Percentiles rank a stretch among this genome's conserved stretches.
Conservation (phyloP, 1,140 invertebrate genomes). For the Paraescarpia echinospica region DNA sequence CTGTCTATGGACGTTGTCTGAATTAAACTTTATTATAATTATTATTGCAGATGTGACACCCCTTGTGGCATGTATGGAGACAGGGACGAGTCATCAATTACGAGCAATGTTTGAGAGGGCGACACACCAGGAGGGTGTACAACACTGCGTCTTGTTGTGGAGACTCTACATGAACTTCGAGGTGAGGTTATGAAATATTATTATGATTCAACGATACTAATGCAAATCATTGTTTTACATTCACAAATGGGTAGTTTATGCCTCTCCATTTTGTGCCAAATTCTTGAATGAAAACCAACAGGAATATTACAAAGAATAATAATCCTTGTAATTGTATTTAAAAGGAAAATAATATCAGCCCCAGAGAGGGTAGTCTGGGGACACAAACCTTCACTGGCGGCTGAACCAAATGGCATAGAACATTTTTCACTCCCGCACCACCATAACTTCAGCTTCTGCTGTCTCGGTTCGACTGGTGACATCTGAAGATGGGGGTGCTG, state of each 20-base stretch:
- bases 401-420: too few relatives aligned
- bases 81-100: slow-evolving; percentile 44
- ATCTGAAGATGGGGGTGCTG: too few relatives aligned
- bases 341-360: not conserved
- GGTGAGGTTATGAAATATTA: slow-evolving; percentile 32
- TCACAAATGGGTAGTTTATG: not conserved
- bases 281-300: not conserved
- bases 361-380: not conserved
- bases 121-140: slow-evolving; percentile 31
- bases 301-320: not conserved
- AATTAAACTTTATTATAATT: too few relatives aligned
- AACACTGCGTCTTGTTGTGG: slow-evolving; percentile 55
- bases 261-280: not conserved
- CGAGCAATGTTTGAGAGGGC: slow-evolving; percentile 48
- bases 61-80: slow-evolving; percentile 26
- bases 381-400: too few relatives aligned
- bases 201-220: not conserved
- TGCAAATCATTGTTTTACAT: not conserved
- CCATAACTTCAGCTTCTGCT: too few relatives aligned
- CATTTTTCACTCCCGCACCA: too few relatives aligned
- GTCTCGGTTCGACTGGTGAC: too few relatives aligned
- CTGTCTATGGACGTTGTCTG: too few relatives aligned
- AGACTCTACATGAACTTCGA: slow-evolving; percentile 52
- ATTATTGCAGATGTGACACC: not conserved
- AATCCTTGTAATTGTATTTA: not conserved